Evolutionary conservation across 2,113 vertebrate genomes (phyloP), one percentile per base, ranked within the genome.

Genomic region (Protobothrops mucrosquamatus): DNA sequence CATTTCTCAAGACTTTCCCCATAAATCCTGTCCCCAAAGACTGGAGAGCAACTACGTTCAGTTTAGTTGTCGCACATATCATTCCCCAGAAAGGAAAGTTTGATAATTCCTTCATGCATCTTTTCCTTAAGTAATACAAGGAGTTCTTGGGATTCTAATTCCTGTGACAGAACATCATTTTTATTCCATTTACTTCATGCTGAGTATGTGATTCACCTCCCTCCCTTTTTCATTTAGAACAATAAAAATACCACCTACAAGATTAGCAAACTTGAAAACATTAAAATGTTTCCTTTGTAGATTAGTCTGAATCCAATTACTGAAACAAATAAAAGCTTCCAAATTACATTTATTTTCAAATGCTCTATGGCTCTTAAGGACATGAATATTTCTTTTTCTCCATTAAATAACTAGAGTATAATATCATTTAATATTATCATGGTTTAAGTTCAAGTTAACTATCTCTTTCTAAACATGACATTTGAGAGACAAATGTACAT

Each of bases 261-360:
- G 3, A 74, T 74, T 69, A 81, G 74, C n/a, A 39, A 39, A 81
- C 34, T 39, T 22, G 18, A 34, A 81, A 81, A 22, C 74, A 81
- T 39, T 22, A 81, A 81, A 39, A 81, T 43, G 6, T 43, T 81
- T 81, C 18, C 74, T 22, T 39, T 43, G 24, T 34, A 48, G 22
- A 14, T 43, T 57, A 90, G 3, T 2, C 10, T 61, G 54, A 52
- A 94, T 51, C 9, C 2, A 89, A 89, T 94, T 96, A 43, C 56
- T 91, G 92, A 92, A 93, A 51, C 46, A 89, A 59, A 87, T 91
- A 74, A 94, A 94, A 94, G 18, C 24, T 92, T 39, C 59, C 59
- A 57, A 20, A 29, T 93, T 91, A 54, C 91, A 3, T 23, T 87
- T 90, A 52, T 61, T 61, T 22, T 39, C n/a, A 87, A n/a, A 88